Conservation (phyloP, 2,888 invertebrate species). For the Drosophila pseudotalamancana region DNA sequence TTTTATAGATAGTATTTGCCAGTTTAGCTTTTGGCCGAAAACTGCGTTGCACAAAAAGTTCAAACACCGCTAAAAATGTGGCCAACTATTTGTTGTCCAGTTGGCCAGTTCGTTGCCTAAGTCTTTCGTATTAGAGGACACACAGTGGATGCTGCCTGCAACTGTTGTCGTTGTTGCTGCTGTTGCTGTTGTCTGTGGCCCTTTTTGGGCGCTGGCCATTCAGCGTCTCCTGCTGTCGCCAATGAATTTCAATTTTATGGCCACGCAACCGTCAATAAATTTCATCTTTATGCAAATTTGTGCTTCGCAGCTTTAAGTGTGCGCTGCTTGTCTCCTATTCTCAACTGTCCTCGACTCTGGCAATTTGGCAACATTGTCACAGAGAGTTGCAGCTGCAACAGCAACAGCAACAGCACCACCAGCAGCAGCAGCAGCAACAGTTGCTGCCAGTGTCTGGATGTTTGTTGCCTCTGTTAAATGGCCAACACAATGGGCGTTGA, state of each 20-base stretch:
- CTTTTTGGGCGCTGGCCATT: slow-evolving; percentile 31
- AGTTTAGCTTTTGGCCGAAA: slow-evolving; percentile 29
- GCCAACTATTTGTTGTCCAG: neutral
- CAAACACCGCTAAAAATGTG: slow-evolving; percentile 45
- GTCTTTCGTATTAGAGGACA: slow-evolving; percentile 60
- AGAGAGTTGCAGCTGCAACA: slow-evolving; percentile 19
- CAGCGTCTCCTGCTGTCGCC: slow-evolving; percentile 45
- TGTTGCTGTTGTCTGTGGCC: slow-evolving; percentile 8
- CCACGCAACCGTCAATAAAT: slow-evolving; percentile 75
- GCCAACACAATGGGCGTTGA: slow-evolving; percentile 52
- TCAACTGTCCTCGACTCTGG: slow-evolving; percentile 14
- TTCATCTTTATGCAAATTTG: slow-evolving; percentile 77
- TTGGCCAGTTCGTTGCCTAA: slow-evolving; percentile 67
- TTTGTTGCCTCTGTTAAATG: slow-evolving; percentile 15
- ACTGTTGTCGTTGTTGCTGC: slow-evolving; percentile 2
- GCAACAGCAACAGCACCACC: slow-evolving; percentile 26
- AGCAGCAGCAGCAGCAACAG: slow-evolving; percentile 28
- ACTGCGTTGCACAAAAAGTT: slow-evolving; percentile 51
- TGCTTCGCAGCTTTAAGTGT: slow-evolving; percentile 11
- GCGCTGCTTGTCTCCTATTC: slow-evolving; percentile 1
- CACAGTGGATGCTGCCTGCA: slow-evolving; percentile 10
- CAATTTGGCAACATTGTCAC: slow-evolving; percentile 77
- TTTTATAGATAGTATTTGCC: slow-evolving; percentile 54
- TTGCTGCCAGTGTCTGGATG: slow-evolving; percentile 5
- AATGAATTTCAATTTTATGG: slow-evolving; percentile 79